phyloP scores from a whole-genome alignment of 2,113 vertebrate species.

The Prinia subflava region DNA sequence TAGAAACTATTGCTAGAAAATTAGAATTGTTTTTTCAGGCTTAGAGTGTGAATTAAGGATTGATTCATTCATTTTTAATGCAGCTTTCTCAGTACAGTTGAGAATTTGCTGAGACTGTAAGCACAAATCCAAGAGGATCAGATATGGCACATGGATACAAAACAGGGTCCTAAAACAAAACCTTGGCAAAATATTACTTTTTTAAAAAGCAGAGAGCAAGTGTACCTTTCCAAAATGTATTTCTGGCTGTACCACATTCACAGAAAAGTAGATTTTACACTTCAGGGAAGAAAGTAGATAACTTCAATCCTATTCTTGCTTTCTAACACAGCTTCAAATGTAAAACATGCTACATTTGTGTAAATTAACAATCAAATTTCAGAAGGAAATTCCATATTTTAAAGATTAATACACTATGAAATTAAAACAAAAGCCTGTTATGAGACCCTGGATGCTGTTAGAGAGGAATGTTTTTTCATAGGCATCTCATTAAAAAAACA shows the following conservation, averaged over 20 bases:
- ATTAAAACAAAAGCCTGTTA: not conserved
- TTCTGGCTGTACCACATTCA: not conserved
- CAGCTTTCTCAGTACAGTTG: not conserved
- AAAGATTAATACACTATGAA: not conserved
- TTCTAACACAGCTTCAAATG: slow-evolving; percentile 18
- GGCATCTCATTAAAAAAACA: not conserved
- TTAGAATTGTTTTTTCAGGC: not conserved
- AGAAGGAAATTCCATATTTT: not conserved
- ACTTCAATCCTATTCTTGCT: not conserved
- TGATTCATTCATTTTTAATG: not conserved
- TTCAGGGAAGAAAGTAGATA: not conserved
- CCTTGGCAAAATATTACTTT: not conserved
- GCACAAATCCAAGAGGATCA: slow-evolving; percentile 12
- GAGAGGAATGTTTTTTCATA: not conserved
- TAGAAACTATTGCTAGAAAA: not conserved
- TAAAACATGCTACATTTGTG: not conserved
- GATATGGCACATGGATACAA: not conserved
- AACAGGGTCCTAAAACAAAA: not conserved
- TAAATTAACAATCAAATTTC: slow-evolving; percentile 38
- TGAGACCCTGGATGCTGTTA: not conserved
- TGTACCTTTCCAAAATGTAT: not conserved
- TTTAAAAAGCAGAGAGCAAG: not conserved
- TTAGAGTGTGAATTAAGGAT: not conserved
- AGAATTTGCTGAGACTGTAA: not conserved
- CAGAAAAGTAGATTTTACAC: not conserved